A percentile compares a stretch with the other conserved stretches of the same genome.
Evolutionary conservation across 2,888 invertebrate species (phyloP).

Genomic region (Oithona nana): DNA sequence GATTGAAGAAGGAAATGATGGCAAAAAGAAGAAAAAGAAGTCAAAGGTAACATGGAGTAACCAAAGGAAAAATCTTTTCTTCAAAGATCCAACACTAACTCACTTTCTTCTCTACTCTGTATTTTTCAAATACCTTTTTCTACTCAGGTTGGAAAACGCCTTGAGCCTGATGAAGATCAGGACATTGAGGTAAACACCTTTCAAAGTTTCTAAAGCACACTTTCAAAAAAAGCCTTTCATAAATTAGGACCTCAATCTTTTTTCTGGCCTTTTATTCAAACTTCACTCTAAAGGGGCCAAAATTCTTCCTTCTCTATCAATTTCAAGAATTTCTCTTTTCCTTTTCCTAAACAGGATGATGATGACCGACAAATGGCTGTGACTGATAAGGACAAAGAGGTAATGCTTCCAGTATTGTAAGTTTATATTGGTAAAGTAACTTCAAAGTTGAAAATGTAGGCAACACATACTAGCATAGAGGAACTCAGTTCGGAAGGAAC

Average conservation of each 20-base stretch:
- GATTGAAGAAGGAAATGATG: no score
- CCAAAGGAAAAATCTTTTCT: neutral
- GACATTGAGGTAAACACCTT: neutral
- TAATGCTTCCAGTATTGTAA: neutral
- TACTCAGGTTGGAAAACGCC: neutral
- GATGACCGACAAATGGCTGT: neutral
- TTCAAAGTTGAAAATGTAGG: neutral
- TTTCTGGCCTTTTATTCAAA: neutral
- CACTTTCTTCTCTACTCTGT: neutral
- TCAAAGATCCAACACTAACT: neutral
- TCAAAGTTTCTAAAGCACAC: neutral
- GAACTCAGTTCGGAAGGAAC: neutral
- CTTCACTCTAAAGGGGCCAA: neutral
- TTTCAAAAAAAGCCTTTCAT: neutral
- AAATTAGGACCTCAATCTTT: neutral
- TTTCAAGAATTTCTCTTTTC: neutral
- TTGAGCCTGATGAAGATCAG: neutral
- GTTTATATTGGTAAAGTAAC: no score
- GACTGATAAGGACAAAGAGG: neutral
- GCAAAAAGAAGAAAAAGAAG: neutral
- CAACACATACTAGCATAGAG: neutral
- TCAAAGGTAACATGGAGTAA: neutral
- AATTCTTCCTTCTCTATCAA: neutral
- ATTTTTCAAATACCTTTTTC: neutral
- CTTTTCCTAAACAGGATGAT: neutral